Base-by-base conservation (phyloP, 2,888 invertebrate genomes). In the Stenurella melanura region DNA sequence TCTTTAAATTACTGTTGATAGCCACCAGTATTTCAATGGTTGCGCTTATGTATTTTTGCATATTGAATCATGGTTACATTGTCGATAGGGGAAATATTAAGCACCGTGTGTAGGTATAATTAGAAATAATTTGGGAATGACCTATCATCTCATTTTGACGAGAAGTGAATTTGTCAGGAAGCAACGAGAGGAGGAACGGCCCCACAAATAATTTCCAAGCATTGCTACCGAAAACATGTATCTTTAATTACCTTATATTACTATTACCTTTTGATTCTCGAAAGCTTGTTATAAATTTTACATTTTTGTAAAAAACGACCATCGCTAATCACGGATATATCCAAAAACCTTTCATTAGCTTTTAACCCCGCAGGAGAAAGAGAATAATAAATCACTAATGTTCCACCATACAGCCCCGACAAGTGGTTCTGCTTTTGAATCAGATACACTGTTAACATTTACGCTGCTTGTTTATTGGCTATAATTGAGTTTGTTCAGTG, bases 401-500 rank as follows among this genome's bases (percentile, higher is more conserved):
- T n/a, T 56, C 56, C 17, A 19, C 58, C 7, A 12, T 1, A 19
- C 12, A 58, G 12, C 15, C 57, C 58, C 58, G 58, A 7, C 58
- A 58, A 58, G 58, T 58, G 58, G 18, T 10, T 57, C 17, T 58
- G 58, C 18, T 58, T 21, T 11, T 21, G 58, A 19, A 58, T 21
- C 58, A 58, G 58, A 19, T 58, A 50, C 42, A 42, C 18, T 21
- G 38, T 60, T 38, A 70, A 60, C 60, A 60, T 54, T 63, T 63
- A 50, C 58, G 42, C 26, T 72, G 63, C 63, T 18, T 34, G 61
- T 63, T 72, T 72, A 72, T 72, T 72, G 72, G 54, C 63, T 54
- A 15, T 72, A 72, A 72, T 72, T 72, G 72, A 72, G 63, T 72
- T 72, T 50, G 72, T 72, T 72, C n/a, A 72, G 12, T 63, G 61